phyloP scores from a whole-genome alignment of 2,888 invertebrate species.

The Helicoverpa assulta region DNA sequence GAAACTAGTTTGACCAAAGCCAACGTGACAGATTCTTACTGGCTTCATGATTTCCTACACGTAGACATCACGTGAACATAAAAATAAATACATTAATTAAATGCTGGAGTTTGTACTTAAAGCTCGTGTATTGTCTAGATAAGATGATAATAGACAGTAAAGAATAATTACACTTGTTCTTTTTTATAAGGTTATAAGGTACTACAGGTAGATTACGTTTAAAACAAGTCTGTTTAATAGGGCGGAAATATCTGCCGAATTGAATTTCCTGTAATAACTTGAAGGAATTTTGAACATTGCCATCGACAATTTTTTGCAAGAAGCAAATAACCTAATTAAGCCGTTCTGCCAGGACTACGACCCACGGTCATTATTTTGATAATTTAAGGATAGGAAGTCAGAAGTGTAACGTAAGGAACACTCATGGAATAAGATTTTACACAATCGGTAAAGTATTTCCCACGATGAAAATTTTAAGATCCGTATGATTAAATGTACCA shows the following conservation, averaged over 20 bases:
- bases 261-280: not conserved
- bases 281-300: not conserved
- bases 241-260: constrained; percentile 12
- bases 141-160: constrained; percentile 2
- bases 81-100: constrained; percentile 7
- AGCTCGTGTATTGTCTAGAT: not conserved
- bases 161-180: not conserved
- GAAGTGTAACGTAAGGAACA: no score
- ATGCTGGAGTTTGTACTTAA: constrained; percentile 21
- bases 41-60: not conserved
- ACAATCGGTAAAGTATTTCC: no score
- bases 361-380: no score
- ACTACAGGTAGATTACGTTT: no score
- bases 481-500: no score
- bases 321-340: not conserved
- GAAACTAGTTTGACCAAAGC: constrained; percentile 22
- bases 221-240: not conserved
- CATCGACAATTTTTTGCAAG: not conserved
- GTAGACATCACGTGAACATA: constrained; percentile 8
- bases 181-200: no score
- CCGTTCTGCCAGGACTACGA: no score
- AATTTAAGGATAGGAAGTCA: no score
- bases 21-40: constrained; percentile 4
- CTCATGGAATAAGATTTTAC: no score
- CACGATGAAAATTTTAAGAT: no score